Percentiles rank a stretch among this genome's conserved stretches.
Conservation (phyloP, 2,797 vertebrate genomes). For the Merluccius polli region DNA sequence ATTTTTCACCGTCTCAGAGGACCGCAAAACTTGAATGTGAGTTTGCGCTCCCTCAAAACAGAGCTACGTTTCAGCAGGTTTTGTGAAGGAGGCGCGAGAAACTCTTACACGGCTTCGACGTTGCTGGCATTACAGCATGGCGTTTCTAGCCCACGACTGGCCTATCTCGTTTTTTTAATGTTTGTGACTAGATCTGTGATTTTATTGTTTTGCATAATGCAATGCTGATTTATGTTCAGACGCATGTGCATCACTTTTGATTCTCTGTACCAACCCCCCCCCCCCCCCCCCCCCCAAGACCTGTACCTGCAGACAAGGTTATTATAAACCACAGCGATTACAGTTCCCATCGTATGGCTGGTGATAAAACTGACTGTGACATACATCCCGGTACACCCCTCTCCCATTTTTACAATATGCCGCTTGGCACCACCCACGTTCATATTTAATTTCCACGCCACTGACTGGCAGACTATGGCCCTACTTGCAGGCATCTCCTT, state of each 20-base stretch:
- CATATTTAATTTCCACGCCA: not conserved
- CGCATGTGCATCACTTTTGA: constrained; percentile 56
- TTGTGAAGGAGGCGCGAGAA: not conserved
- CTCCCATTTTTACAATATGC: constrained; percentile 50
- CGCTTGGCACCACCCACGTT: not conserved
- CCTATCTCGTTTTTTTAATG: not conserved
- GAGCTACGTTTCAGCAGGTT: not conserved
- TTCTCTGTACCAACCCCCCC: constrained; percentile 16
- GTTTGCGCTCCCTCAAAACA: not conserved
- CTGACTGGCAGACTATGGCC: too few relatives aligned
- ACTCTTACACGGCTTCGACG: not conserved
- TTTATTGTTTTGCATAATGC: constrained; percentile 51
- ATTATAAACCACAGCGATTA: constrained; percentile 54
- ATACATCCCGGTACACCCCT: constrained; percentile 56
- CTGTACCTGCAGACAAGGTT: constrained; percentile 47
- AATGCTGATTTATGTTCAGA: constrained; percentile 66
- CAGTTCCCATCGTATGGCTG: constrained; percentile 54
- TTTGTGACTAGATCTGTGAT: not conserved
- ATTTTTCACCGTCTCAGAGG: not conserved
- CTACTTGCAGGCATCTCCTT: constrained; percentile 6
- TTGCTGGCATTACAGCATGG: not conserved
- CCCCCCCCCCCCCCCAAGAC: constrained; percentile 35
- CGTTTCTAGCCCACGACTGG: not conserved
- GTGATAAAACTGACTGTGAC: constrained; percentile 63
- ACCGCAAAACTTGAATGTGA: not conserved